Evolutionary conservation across 2,888 invertebrate genomes (phyloP), one percentile per base, ranked within the genome.

Genomic region (Argyresthia goedartella): DNA sequence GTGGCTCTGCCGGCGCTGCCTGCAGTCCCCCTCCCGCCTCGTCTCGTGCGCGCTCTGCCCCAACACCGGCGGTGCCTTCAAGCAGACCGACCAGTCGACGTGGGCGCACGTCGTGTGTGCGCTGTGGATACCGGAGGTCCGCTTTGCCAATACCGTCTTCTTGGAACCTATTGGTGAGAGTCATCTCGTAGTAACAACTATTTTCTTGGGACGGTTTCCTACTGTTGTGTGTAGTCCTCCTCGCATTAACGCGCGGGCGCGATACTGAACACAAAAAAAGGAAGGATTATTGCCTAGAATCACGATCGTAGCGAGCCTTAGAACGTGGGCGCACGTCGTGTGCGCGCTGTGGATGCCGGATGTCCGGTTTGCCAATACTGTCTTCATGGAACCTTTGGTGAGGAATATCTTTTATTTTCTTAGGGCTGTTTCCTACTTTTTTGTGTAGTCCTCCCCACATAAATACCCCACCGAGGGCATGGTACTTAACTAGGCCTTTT

Each of bases 41-140:
- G 99, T 99, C 0, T 95, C 96, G 70, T 99, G 99, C 80, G 96
- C 95, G n/a, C 88, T 99, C 0, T 99, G 99, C 73, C 99, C 99
- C 0, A 98, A 99, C 71, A 94, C 95, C 64, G 97, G 97, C 51
- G 99, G 99, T 52, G 99, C 99, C 34, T 98, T 99, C 74, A 99
- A 99, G 78, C 98, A 98, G 81, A 98, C 98, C 0, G 98, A 98
- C 73, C 92, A 95, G 66, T 90, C 94, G 0, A 93, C 95, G 0
- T 99, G 99, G 99, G 98, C 98, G 1, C 99, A 99, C 73, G 99
- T 99, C 1, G 96, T 98, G 0, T 99, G 99, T 76, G 99, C 99
- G 0, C 88, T 99, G 1, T 99, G 99, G 99, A 97, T 99, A 64
- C 99, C 99, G 1, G 99, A 99, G 90, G 98, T 95, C 47, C 90